These are phyloP conservation scores for Cosmopolites sordidus DNA, from an alignment of 2,888 invertebrate genomes.

Conservation along the genomic window DNA sequence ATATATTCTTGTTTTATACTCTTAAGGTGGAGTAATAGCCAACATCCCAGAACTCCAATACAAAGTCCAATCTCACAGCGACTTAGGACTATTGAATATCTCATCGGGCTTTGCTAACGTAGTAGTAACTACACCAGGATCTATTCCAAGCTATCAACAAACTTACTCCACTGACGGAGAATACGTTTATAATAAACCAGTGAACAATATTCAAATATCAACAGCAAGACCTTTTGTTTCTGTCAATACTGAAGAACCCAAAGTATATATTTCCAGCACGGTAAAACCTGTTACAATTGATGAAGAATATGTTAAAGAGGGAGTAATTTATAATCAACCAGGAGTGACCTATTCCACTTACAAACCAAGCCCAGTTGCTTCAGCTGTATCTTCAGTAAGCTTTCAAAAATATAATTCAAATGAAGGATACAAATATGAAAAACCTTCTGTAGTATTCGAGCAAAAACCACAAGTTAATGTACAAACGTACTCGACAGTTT, in stretches of 20 bases:
- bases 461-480: conserved; percentile 25
- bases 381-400: background rate
- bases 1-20: background rate
- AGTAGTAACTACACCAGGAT: conserved; percentile 30
- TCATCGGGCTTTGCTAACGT: conserved; percentile 30
- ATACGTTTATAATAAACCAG: conserved; percentile 44
- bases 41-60: conserved; percentile 43
- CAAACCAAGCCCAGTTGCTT: background rate
- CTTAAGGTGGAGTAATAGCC: conserved; percentile 40
- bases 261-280: conserved; percentile 36
- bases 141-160: conserved; percentile 7
- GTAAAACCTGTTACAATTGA: conserved; percentile 47
- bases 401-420: conserved; percentile 11
- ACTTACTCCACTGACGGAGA: conserved; percentile 33
- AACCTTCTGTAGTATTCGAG: conserved; percentile 16
- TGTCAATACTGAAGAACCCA: conserved; percentile 7
- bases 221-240: conserved; percentile 17
- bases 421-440: conserved; percentile 37
- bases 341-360: conserved; percentile 3
- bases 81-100: conserved; percentile 25
- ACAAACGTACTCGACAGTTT: conserved; percentile 18
- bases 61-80: conserved; percentile 31
- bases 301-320: conserved; percentile 4
- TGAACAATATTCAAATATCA: conserved; percentile 28
- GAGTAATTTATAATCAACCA: conserved; percentile 32